Percentiles rank a stretch among this genome's conserved stretches.
Conservation (phyloP, 2,797 vertebrate genomes). For the Sebastes cheni region DNA sequence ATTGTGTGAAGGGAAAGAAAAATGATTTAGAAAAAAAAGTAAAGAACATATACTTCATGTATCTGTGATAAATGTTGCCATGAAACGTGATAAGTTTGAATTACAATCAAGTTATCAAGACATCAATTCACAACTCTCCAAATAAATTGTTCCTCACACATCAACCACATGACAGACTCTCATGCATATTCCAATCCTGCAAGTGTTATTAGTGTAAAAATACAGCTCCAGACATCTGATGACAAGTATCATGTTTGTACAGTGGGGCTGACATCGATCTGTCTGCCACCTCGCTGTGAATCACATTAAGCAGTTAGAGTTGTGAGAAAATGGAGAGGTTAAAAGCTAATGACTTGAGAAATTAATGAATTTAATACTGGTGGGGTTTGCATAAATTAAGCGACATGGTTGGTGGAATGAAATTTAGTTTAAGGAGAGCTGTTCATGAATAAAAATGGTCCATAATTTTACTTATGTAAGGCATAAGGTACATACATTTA, state of each 20-base stretch:
- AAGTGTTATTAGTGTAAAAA: conserved; percentile 50
- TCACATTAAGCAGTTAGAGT: conserved; percentile 26
- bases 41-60: background rate
- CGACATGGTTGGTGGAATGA: background rate
- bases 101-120: background rate
- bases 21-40: background rate
- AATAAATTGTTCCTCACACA: conserved; percentile 18
- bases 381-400: background rate
- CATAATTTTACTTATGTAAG: background rate
- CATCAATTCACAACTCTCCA: background rate
- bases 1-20: background rate
- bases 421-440: background rate
- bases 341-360: conserved; percentile 1
- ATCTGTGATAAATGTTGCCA: background rate
- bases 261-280: conserved; percentile 17
- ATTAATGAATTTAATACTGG: background rate
- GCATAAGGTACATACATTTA: background rate
- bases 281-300: conserved; percentile 34
- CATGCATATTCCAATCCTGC: conserved; percentile 26
- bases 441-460: background rate
- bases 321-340: background rate
- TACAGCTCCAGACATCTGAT: conserved; percentile 55
- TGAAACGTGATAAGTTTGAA: background rate
- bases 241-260: conserved; percentile 61
- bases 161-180: conserved; percentile 1